Evolutionary conservation across 1,140 invertebrate genomes (phyloP).

Genomic region (Temnothorax curvispinosus): DNA sequence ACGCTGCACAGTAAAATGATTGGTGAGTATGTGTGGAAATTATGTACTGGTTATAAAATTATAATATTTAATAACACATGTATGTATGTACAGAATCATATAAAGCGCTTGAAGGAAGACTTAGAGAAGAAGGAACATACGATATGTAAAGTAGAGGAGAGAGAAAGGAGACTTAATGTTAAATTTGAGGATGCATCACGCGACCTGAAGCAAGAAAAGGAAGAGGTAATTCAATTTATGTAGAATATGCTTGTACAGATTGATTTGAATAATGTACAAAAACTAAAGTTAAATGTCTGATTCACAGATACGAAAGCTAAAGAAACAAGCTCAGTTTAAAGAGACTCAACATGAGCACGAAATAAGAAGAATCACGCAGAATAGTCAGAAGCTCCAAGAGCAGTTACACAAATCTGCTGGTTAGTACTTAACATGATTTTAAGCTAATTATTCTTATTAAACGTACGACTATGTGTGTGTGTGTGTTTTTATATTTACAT

Average conservation of each 20-base stretch:
- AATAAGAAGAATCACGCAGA: constrained; percentile 69
- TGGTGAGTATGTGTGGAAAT: constrained; percentile 48
- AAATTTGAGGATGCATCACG: constrained; percentile 61
- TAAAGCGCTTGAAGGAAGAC: constrained; percentile 71
- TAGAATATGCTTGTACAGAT: neutral
- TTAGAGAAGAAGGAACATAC: constrained; percentile 65
- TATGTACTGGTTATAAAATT: neutral
- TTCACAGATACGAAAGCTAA: constrained; percentile 69
- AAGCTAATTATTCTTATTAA: neutral
- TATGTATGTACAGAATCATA: constrained; percentile 70
- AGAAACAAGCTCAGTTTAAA: constrained; percentile 75
- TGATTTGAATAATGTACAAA: neutral
- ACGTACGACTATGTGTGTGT: neutral
- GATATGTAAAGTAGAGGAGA: constrained; percentile 66
- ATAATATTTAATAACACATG: neutral
- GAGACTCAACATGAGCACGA: constrained; percentile 76
- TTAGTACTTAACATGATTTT: constrained; percentile 35
- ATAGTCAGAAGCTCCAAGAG: constrained; percentile 70
- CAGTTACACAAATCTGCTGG: constrained; percentile 74
- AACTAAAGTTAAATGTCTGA: neutral
- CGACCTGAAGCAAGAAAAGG: constrained; percentile 70
- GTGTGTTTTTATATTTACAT: neutral
- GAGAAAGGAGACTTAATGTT: constrained; percentile 71
- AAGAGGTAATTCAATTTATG: constrained; percentile 68
- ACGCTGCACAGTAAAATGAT: constrained; percentile 50